Evolutionary conservation across 2,888 invertebrate species (phyloP).

Genomic region (Rotaria socialis): DNA sequence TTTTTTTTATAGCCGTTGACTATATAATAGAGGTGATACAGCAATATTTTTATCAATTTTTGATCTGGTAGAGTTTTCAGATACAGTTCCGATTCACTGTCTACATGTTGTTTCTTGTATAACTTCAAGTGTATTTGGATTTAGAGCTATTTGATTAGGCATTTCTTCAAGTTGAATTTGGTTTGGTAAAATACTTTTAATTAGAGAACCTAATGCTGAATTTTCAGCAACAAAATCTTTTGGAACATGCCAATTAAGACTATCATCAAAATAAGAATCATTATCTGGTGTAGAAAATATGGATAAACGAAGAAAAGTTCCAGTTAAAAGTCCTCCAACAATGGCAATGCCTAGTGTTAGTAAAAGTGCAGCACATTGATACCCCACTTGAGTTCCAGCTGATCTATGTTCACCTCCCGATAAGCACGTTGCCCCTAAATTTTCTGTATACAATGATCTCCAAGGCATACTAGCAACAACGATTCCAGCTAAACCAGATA

Average conservation of each 20-base stretch:
- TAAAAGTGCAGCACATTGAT: conserved; percentile 36
- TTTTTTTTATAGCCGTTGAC: too few species aligned
- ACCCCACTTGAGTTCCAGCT: conserved; percentile 34
- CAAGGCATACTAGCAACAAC: not conserved
- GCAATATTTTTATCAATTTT: not conserved
- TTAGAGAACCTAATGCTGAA: not conserved
- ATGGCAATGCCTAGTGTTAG: conserved; percentile 42
- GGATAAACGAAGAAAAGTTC: conserved; percentile 38
- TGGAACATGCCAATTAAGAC: conserved; percentile 16
- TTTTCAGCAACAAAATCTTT: conserved; percentile 30
- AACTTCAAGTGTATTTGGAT: conserved; percentile 4
- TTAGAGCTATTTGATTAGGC: not conserved
- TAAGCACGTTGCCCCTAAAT: not conserved
- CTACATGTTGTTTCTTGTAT: not conserved
- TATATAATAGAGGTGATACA: not conserved
- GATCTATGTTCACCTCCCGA: conserved; percentile 2
- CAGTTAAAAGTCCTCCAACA: conserved; percentile 40
- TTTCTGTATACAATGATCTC: not conserved
- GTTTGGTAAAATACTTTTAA: not conserved
- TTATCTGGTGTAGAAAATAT: conserved; percentile 29
- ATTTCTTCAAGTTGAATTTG: not conserved
- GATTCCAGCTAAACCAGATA: conserved; percentile 68
- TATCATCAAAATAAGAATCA: conserved; percentile 21
- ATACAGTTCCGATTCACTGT: not conserved
- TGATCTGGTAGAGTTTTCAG: not conserved